phyloP scores from a whole-genome alignment of 2,888 invertebrate genomes.

The Pristionchus fissidentatus region DNA sequence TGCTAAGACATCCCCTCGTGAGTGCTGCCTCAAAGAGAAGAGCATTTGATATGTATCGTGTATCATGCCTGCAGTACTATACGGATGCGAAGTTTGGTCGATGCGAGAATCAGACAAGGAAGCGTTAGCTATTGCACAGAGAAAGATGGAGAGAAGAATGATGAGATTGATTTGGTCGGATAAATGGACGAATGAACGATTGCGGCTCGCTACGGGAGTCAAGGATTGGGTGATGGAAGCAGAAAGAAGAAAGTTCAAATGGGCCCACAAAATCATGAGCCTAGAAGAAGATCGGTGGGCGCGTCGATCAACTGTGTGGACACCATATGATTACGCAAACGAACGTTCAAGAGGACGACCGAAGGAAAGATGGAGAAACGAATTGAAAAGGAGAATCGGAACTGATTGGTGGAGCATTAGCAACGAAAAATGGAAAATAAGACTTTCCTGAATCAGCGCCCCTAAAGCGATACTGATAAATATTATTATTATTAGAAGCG shows the following conservation, averaged over 20 bases:
- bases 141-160: conserved; percentile 1
- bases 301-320: background rate
- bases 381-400: background rate
- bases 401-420: background rate
- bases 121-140: background rate
- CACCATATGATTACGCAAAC: background rate
- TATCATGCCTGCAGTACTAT: background rate
- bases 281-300: background rate
- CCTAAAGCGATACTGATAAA: background rate
- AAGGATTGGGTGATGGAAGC: background rate
- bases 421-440: background rate
- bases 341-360: background rate
- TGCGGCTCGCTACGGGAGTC: background rate
- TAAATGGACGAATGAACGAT: background rate
- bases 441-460: background rate
- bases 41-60: background rate
- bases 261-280: background rate
- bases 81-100: background rate
- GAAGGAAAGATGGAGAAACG: background rate
- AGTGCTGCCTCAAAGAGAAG: background rate
- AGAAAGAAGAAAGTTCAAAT: background rate
- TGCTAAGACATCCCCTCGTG: background rate
- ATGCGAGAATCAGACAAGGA: background rate
- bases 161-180: background rate
- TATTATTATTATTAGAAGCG: too few relatives aligned